A percentile compares a stretch with the other conserved stretches of the same genome.
These are phyloP conservation scores for Mellivora capensis DNA, from an alignment of 2,113 vertebrate genomes.

Conservation along the genomic window DNA sequence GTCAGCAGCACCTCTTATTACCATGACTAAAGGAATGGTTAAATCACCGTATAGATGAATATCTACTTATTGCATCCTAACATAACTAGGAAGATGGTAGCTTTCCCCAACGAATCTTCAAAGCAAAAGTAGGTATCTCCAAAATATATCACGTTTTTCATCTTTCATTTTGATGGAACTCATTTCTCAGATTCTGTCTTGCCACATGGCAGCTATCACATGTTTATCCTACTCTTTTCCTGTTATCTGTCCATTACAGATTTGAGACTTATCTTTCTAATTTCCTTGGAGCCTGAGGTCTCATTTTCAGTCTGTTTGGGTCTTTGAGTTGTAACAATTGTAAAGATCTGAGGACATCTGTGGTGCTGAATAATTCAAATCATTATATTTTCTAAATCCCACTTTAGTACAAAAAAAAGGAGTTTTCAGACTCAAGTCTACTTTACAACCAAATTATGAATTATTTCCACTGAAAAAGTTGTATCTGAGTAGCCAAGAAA, in stretches of 20 bases:
- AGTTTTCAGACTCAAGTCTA: background rate
- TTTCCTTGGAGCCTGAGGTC: background rate
- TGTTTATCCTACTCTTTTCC: background rate
- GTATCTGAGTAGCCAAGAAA: background rate
- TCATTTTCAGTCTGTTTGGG: background rate
- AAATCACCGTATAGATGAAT: background rate
- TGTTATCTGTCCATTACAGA: conserved; percentile 7
- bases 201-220: background rate
- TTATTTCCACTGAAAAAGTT: background rate
- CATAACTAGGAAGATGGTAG: background rate
- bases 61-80: background rate
- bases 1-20: background rate
- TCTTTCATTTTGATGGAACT: background rate
- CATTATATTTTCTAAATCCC: conserved; percentile 24
- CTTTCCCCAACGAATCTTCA: background rate
- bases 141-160: background rate
- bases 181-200: conserved; percentile 14
- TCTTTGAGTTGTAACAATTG: background rate
- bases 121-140: background rate
- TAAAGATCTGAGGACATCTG: background rate
- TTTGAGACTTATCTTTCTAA: background rate
- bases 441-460: background rate
- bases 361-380: conserved; percentile 18
- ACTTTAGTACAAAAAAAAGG: background rate
- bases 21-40: background rate